These are phyloP conservation scores for Eurytoma californica DNA, from an alignment of 2,888 invertebrate species.

Conservation along the genomic window DNA sequence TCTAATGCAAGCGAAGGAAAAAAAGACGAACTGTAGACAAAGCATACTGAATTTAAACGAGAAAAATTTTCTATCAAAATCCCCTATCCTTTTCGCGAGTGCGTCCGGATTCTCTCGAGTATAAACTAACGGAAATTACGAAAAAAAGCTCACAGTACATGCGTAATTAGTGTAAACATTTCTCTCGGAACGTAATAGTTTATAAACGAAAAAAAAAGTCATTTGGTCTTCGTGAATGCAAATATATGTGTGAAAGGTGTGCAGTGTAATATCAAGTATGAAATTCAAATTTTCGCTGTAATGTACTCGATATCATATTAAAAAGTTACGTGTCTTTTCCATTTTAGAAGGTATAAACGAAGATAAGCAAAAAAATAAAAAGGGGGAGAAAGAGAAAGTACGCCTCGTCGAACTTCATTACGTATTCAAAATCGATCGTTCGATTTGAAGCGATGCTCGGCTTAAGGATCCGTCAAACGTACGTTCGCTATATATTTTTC, in stretches of 20 bases:
- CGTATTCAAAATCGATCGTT: conserved; percentile 43
- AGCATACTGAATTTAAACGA: conserved; percentile 2
- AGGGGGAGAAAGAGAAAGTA: conserved; percentile 27
- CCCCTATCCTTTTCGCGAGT: conserved; percentile 7
- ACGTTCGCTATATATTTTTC: conserved; percentile 19
- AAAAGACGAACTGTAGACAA: background rate
- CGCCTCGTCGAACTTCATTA: conserved; percentile 25
- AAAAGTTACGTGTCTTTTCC: conserved; percentile 47
- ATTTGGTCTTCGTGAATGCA: conserved; percentile 24
- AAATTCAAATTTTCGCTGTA: conserved; percentile 50
- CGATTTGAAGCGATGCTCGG: conserved; percentile 42
- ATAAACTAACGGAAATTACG: conserved; percentile 6
- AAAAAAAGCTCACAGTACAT: background rate
- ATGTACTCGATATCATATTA: conserved; percentile 52
- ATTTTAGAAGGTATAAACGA: conserved; percentile 47
- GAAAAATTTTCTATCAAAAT: conserved; percentile 27
- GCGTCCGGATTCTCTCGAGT: conserved; percentile 40
- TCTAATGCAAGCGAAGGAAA: conserved; percentile 17
- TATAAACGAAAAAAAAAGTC: conserved; percentile 21
- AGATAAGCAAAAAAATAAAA: conserved; percentile 9
- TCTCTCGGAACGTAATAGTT: conserved; percentile 40
- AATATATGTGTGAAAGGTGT: conserved; percentile 26
- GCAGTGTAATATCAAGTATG: conserved; percentile 33
- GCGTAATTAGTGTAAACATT: conserved; percentile 36
- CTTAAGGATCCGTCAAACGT: conserved; percentile 38